Evolutionary conservation across 2,113 vertebrate species (phyloP).

Genomic region (Sinocyclocheilus anophthalmus): DNA sequence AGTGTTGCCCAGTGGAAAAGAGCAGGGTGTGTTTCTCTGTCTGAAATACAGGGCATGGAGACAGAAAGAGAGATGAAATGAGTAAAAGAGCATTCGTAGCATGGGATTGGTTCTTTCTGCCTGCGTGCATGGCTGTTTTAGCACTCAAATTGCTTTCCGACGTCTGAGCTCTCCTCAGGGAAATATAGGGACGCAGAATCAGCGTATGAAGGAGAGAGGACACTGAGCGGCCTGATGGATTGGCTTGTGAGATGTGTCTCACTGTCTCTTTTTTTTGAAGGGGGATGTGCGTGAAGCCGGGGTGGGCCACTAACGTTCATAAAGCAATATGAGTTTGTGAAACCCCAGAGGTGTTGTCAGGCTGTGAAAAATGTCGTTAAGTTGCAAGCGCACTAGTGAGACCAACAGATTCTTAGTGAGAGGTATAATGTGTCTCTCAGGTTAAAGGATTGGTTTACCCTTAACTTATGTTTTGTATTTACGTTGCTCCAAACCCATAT

Average conservation of each 20-base stretch:
- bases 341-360: conserved; percentile 52
- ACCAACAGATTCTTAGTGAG: conserved; percentile 7
- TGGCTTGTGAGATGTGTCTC: conserved; percentile 46
- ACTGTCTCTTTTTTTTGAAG: conserved; percentile 36
- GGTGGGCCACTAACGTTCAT: not conserved
- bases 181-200: conserved; percentile 66
- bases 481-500: not conserved
- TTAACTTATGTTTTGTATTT: not conserved
- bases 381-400: not conserved
- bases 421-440: not conserved
- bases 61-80: not conserved
- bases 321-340: conserved; percentile 26
- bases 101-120: conserved; percentile 12
- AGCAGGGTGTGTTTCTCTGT: not conserved
- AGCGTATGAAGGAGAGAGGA: conserved; percentile 52
- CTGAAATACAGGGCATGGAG: not conserved
- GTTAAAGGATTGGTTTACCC: not conserved
- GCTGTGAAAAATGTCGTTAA: conserved; percentile 1
- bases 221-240: conserved; percentile 49
- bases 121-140: conserved; percentile 67
- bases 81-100: conserved; percentile 12
- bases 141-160: conserved; percentile 63
- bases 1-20: not conserved
- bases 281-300: not conserved
- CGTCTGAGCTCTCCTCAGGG: conserved; percentile 64